These are phyloP conservation scores for Sminthopsis crassicaudata DNA, from an alignment of 2,113 vertebrate genomes.

Conservation along the genomic window DNA sequence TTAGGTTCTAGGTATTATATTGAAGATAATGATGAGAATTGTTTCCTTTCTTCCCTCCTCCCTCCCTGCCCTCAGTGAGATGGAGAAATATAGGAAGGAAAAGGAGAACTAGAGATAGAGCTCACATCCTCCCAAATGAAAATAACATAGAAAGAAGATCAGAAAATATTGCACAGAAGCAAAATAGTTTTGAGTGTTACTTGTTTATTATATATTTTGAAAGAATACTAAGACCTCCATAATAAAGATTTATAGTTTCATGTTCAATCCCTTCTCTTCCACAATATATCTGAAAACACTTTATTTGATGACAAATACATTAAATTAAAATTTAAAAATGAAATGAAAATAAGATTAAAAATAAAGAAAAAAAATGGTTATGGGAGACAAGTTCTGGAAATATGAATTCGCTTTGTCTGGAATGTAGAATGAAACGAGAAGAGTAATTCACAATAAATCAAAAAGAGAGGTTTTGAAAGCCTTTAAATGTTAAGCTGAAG, in stretches of 20 bases:
- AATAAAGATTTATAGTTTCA: not conserved
- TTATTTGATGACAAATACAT: not conserved
- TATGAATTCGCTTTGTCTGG: not conserved
- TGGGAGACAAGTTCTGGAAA: not conserved
- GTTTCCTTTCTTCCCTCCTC: not conserved
- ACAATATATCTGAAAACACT: not conserved
- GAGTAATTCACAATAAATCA: not conserved
- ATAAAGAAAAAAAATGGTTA: not conserved
- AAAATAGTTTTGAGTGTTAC: not conserved
- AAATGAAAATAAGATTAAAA: too few relatives aligned
- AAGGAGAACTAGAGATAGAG: not conserved
- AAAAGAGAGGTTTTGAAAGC: not conserved
- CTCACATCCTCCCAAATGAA: not conserved
- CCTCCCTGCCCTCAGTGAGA: not conserved
- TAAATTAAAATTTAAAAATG: not conserved
- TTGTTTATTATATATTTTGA: not conserved
- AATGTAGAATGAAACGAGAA: not conserved
- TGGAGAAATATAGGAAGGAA: not conserved
- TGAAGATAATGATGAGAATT: not conserved
- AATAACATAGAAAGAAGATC: not conserved
- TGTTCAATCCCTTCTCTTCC: not conserved
- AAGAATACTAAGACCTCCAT: not conserved
- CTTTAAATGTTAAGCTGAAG: not conserved
- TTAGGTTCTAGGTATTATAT: not conserved
- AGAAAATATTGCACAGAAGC: not conserved